Evolutionary conservation across 2,888 invertebrate genomes (phyloP), one percentile per base, ranked within the genome.

Genomic region (Xestia c-nigrum): DNA sequence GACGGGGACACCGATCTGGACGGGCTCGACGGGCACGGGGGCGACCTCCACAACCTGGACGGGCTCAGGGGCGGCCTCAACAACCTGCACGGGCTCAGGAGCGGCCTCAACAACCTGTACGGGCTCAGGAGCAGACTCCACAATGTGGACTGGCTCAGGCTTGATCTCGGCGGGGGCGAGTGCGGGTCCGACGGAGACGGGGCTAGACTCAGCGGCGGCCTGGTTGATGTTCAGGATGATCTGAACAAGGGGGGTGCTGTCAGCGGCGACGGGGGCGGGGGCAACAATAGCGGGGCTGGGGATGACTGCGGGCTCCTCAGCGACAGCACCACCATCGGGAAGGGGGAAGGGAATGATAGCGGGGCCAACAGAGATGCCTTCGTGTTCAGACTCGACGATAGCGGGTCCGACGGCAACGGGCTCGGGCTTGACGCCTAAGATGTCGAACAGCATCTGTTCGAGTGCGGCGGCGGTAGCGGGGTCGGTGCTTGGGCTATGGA

Each of bases 401-500:
- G 86, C 89, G 43, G 88, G 88, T 10, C 88, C 89, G 1, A 88
- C 85, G 38, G 82, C 47, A 74, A 89, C 14, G 31, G 82, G 76
- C 47, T 71, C 65, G 52, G 78, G 76, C 47, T 61, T 59, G 43
- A 21, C n/a, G n/a, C 64, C 84, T n/a, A 85, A 69, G 16, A 74
- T 31, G 43, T 86, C 84, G 6, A 65, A 59, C 65, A 88, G 80
- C 85, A 87, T 80, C 63, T 79, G 67, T 52, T 85, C 83, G 67
- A 88, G 88, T 47, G 89, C 90, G 64, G 81, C 90, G 72, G 91
- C 93, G 88, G 93, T 93, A 82, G 92, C 92, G 81, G 92, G 93
- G 89, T 93, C 87, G 78, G 93, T 92, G 92, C 90, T 90, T 82
- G 92, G 93, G 91, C 91, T 92, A 78, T 92, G 82, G 92, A 94